A percentile compares a stretch with the other conserved stretches of the same genome.
Conservation (phyloP, 2,113 vertebrate genomes). For the Salvelinus sp. region DNA sequence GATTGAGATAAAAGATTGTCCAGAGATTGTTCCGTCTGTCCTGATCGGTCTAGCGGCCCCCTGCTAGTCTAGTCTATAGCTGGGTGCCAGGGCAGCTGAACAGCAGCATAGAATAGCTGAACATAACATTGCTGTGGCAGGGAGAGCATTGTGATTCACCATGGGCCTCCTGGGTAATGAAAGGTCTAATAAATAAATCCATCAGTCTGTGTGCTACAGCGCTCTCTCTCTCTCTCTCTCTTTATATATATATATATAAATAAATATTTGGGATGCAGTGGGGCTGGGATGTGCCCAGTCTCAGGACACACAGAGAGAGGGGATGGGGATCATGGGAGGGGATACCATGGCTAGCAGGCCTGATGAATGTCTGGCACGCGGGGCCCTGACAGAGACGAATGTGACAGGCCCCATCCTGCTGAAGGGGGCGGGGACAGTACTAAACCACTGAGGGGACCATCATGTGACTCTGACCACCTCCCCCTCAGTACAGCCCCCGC, state of each 20-base stretch:
- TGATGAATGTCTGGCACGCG: constrained; percentile 80
- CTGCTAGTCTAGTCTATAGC: constrained; percentile 48
- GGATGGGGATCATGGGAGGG: constrained; percentile 25
- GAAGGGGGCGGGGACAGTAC: constrained; percentile 59
- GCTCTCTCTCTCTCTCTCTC: constrained; percentile 39
- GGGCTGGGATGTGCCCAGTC: constrained; percentile 71
- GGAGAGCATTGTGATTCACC: constrained; percentile 71
- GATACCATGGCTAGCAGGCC: constrained; percentile 73
- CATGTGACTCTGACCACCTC: constrained; percentile 60
- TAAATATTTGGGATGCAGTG: constrained; percentile 67
- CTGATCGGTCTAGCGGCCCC: not conserved
- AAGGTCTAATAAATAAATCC: constrained; percentile 80
- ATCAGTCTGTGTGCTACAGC: constrained; percentile 69
- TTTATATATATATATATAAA: not conserved
- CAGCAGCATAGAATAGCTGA: constrained; percentile 53
- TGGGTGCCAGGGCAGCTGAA: constrained; percentile 28
- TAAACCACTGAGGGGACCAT: constrained; percentile 62
- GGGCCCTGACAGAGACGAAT: constrained; percentile 82
- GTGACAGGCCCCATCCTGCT: constrained; percentile 71
- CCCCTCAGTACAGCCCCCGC: constrained; percentile 48
- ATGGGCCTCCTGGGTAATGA: constrained; percentile 75
- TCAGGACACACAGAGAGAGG: constrained; percentile 70
- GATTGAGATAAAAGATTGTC: constrained; percentile 44
- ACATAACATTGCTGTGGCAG: constrained; percentile 57
- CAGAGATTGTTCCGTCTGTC: constrained; percentile 41